Evolutionary conservation across 2,797 vertebrate genomes (phyloP), one percentile per base, ranked within the genome.

Genomic region (Coracias cyanogaster): DNA sequence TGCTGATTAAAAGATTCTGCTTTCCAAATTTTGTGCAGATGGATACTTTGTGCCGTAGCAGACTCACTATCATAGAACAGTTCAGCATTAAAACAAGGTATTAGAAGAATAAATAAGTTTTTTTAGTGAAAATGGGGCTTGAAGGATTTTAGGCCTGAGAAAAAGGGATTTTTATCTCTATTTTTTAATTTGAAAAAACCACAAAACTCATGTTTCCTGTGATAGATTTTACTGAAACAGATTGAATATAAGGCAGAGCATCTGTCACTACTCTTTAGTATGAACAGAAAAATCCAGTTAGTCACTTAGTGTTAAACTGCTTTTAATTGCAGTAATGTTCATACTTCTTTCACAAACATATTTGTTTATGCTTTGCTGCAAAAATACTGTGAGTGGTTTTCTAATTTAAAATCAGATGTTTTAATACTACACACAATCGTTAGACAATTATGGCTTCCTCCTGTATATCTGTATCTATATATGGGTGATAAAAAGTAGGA

Each of bases 171-270:
- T 86, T 69, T 39, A 6, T 72, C 6, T 39, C 5, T 33, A 35
- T 49, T 46, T 81, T 66, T 58, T n/a, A 43, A 35, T 69, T 76
- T 54, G 9, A 76, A 82, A 54, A 22, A 57, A 64, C 64, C n/a
- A 4, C 22, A 16, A 48, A 66, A 2, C 6, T 61, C 1, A 1
- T 22, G 24, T 76, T 91, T 94, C 39, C 15, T 89, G 12, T 55
- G 35, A 60, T 64, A 62, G 58, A 43, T 17, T 86, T 92, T 94
- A 81, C 39, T 70, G 73, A 89, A 88, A 82, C 85, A 96, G 82
- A 94, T 67, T 94, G 87, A 84, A 86, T 94, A 91, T 82, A 84
- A 22, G 8, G 66, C 66, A 95, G 12, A 93, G 51, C 91, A 92
- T 89, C 93, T 95, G 82, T 70, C 85, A 79, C 35, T 55, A 24